Percentiles rank a stretch among this genome's conserved stretches.
phyloP scores from a whole-genome alignment of 92 coral and sea anemone species.

The Actinernus sp. region DNA sequence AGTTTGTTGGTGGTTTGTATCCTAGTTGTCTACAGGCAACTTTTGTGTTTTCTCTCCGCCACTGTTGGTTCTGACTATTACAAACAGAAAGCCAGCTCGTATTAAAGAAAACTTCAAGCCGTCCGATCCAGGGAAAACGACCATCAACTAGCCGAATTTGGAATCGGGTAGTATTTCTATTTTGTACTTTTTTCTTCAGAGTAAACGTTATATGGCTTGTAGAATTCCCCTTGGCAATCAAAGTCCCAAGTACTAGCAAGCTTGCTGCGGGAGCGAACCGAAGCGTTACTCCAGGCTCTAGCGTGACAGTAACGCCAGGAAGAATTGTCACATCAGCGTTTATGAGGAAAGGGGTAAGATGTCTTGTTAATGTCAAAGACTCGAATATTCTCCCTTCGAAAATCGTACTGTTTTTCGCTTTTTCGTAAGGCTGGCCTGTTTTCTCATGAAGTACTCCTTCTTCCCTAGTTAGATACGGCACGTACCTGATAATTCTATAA shows the following conservation, averaged over 20 bases:
- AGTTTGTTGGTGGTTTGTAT: constrained; percentile 5
- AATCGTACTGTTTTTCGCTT: not conserved
- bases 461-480: not conserved
- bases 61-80: constrained; percentile 17
- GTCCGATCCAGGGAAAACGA: constrained; percentile 51
- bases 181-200: too few species aligned
- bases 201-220: not conserved
- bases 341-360: constrained; percentile 2
- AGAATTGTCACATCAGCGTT: constrained; percentile 9
- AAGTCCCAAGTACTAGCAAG: constrained; percentile 27
- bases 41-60: constrained; percentile 21
- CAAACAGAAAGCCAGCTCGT: constrained; percentile 72
- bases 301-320: constrained; percentile 14
- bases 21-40: constrained; percentile 81
- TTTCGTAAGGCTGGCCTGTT: not conserved
- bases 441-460: not conserved
- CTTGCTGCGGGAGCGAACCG: constrained; percentile 27
- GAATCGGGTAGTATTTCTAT: too few species aligned
- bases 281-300: constrained; percentile 29
- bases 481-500: not conserved
- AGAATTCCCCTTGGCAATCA: constrained; percentile 6
- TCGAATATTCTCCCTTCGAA: constrained; percentile 18
- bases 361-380: constrained; percentile 1
- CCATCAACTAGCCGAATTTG: constrained; percentile 28
- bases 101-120: constrained; percentile 48